phyloP scores from a whole-genome alignment of 2,888 invertebrate species.

The Xestia sexstrigata region DNA sequence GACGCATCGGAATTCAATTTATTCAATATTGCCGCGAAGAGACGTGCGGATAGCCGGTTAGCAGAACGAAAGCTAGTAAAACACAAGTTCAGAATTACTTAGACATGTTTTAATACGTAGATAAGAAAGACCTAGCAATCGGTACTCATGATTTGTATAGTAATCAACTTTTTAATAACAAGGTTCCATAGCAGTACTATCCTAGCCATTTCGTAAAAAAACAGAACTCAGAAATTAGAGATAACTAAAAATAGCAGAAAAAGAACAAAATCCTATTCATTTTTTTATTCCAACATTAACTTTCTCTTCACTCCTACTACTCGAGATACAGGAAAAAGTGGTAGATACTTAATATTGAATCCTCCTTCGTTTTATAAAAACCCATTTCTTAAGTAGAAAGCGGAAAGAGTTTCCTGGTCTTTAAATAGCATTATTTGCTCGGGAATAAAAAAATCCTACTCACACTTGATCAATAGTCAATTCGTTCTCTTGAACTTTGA shows the following conservation, averaged over 20 bases:
- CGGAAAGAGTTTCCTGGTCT: background rate
- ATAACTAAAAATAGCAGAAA: background rate
- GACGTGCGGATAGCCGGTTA: constrained; percentile 65
- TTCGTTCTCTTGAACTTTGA: background rate
- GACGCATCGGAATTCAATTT: constrained; percentile 80
- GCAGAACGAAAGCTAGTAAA: constrained; percentile 38
- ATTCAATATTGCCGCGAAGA: constrained; percentile 73
- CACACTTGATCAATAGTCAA: constrained; percentile 1
- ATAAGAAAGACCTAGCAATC: background rate
- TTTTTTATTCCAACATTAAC: constrained; percentile 1
- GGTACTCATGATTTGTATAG: background rate
- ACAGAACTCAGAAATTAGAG: background rate
- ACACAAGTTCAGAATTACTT: constrained; percentile 25
- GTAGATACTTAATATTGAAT: constrained; percentile 24
- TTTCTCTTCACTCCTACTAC: background rate
- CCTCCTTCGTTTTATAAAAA: constrained; percentile 24
- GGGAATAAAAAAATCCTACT: background rate
- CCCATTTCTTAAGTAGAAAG: constrained; percentile 15
- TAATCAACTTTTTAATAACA: background rate
- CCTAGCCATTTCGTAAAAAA: background rate
- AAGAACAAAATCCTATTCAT: background rate
- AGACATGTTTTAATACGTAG: background rate
- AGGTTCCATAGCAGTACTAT: background rate
- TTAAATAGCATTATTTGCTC: constrained; percentile 8
- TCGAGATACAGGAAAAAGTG: constrained; percentile 17